phyloP scores from a whole-genome alignment of 2,797 vertebrate genomes.

The Numenius phaeopus region DNA sequence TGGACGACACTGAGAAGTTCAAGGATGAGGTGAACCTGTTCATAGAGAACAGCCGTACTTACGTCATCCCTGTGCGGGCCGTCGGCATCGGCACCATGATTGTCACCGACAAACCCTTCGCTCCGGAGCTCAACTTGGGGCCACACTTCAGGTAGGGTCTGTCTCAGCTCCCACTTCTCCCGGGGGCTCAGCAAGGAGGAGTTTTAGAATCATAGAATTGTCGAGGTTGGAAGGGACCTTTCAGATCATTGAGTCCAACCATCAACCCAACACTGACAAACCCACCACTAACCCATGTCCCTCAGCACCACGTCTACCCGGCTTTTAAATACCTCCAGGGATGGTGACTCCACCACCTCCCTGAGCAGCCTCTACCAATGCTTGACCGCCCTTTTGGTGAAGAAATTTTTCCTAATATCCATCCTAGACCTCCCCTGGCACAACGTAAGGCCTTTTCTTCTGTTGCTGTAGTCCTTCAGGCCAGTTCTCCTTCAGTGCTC shows the following conservation, averaged over 20 bases:
- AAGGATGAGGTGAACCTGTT: slow-evolving; percentile 81
- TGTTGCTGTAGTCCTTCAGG: neutral
- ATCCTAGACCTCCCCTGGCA: neutral
- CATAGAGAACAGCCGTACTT: slow-evolving; percentile 77
- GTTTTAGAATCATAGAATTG: neutral
- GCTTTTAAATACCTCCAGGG: neutral
- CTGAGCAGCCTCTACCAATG: neutral
- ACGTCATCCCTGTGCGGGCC: slow-evolving; percentile 79
- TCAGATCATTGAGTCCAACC: neutral
- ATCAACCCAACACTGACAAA: neutral
- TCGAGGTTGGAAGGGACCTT: neutral
- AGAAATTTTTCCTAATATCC: neutral
- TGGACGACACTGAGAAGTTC: slow-evolving; percentile 83
- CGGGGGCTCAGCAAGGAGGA: neutral
- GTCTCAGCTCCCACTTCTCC: neutral
- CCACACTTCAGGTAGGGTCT: slow-evolving; percentile 83
- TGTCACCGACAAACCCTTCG: slow-evolving; percentile 84
- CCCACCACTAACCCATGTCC: neutral
- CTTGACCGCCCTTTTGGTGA: neutral
- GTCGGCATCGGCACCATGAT: slow-evolving; percentile 86
- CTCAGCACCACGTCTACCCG: neutral
- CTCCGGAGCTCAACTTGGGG: slow-evolving; percentile 85
- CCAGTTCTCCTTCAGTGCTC: neutral
- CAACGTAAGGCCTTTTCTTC: neutral
- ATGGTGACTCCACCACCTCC: neutral